Conservation (phyloP, 1,140 invertebrate genomes). For the Zaprionus africanus region DNA sequence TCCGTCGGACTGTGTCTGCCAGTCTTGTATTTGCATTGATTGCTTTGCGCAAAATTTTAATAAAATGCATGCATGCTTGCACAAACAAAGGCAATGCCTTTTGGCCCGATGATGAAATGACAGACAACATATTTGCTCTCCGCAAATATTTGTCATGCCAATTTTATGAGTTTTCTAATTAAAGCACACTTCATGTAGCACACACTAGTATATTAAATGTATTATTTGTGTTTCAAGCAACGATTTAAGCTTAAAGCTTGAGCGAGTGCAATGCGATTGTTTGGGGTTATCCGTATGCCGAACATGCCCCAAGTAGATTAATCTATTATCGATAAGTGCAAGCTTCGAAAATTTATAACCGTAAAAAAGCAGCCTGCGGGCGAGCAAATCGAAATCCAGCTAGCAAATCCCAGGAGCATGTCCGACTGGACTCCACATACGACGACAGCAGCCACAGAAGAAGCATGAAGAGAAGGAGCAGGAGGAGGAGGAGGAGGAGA, state of each 20-base stretch:
- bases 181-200: constrained; percentile 24
- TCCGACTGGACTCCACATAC: not conserved
- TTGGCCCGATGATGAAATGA: constrained; percentile 40
- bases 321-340: constrained; percentile 84
- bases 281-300: constrained; percentile 58
- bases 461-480: not conserved
- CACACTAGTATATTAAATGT: not conserved
- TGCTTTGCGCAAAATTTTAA: constrained; percentile 63
- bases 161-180: constrained; percentile 53
- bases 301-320: constrained; percentile 83
- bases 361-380: constrained; percentile 62
- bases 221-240: not conserved
- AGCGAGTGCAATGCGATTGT: constrained; percentile 36
- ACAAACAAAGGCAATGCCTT: constrained; percentile 61
- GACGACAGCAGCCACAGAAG: not conserved
- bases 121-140: constrained; percentile 47
- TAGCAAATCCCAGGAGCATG: constrained; percentile 10
- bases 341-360: constrained; percentile 80
- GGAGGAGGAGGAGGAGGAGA: not conserved
- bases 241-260: constrained; percentile 1
- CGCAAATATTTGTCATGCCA: constrained; percentile 60
- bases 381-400: constrained; percentile 48
- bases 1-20: constrained; percentile 20
- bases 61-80: constrained; percentile 66
- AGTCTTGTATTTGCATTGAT: constrained; percentile 50